Percentiles rank a stretch among this genome's conserved stretches.
These are phyloP conservation scores for Neoaliturus tenellus DNA, from an alignment of 2,888 invertebrate genomes.

Conservation along the genomic window DNA sequence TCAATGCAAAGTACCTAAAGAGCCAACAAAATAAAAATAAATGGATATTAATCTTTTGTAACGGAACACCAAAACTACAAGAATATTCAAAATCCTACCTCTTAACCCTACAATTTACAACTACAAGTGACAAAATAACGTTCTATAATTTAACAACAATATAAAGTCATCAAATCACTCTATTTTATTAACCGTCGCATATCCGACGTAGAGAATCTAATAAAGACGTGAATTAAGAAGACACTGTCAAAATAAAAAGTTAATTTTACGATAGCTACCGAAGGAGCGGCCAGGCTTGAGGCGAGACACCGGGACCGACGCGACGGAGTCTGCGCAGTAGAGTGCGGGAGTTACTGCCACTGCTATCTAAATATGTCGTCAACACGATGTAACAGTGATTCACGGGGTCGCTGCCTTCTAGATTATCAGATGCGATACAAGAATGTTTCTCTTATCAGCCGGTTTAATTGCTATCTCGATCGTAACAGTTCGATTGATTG, in stretches of 20 bases:
- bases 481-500: not conserved
- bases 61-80: too few species aligned
- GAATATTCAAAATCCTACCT: not conserved
- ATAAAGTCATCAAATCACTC: slow-evolving; percentile 18
- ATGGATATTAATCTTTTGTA: too few species aligned
- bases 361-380: slow-evolving; percentile 33
- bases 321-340: not conserved
- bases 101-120: not conserved
- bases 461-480: slow-evolving; percentile 1
- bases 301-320: not conserved
- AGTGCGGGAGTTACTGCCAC: not conserved
- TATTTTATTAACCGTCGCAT: slow-evolving; percentile 11
- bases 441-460: not conserved
- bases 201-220: not conserved
- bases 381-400: slow-evolving; percentile 12
- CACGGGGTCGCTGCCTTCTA: slow-evolving; percentile 28
- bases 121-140: not conserved
- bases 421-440: slow-evolving; percentile 7
- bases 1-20: too few species aligned
- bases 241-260: slow-evolving; percentile 32
- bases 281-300: not conserved
- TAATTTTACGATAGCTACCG: slow-evolving; percentile 37
- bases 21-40: too few species aligned
- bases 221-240: slow-evolving; percentile 21
- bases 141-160: slow-evolving; percentile 18